Evolutionary conservation across 2,797 vertebrate species (phyloP).

Genomic region (Syndactyla subalaris): DNA sequence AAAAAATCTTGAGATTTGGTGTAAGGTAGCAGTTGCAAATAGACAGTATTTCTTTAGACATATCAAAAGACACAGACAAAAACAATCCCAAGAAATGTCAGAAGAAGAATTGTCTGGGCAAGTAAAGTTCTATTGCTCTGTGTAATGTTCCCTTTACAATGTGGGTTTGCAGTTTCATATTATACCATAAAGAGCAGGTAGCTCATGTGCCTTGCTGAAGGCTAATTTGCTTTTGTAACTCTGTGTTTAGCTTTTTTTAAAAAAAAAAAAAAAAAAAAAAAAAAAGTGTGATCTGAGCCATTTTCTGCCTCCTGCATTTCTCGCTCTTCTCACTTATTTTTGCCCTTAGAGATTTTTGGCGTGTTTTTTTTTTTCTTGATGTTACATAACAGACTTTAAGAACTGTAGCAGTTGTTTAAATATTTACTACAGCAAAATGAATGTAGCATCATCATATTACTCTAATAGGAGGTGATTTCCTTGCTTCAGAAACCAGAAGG

Average conservation of each 20-base stretch:
- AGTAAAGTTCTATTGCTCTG: not conserved
- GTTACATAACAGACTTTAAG: not conserved
- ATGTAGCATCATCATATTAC: not conserved
- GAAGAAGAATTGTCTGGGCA: not conserved
- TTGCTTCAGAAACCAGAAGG: not conserved
- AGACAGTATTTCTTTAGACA: not conserved
- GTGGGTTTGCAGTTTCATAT: not conserved
- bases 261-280: not conserved
- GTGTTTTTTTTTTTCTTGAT: not conserved
- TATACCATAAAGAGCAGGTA: not conserved
- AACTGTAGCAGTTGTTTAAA: not conserved
- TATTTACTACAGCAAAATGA: not conserved
- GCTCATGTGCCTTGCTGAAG: not conserved
- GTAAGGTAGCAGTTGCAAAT: not conserved
- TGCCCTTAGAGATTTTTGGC: not conserved
- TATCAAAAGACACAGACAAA: not conserved
- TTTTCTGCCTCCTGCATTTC: not conserved
- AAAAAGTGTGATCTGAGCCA: not conserved
- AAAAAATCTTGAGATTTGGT: not conserved
- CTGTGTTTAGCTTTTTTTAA: not conserved
- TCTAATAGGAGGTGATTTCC: not conserved
- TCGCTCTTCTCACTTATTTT: conserved; percentile 20
- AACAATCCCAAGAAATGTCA: not conserved
- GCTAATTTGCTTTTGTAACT: not conserved
- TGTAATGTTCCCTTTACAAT: not conserved